Base-by-base conservation (phyloP, 1,140 invertebrate genomes). In the Zaprionus ornatus region DNA sequence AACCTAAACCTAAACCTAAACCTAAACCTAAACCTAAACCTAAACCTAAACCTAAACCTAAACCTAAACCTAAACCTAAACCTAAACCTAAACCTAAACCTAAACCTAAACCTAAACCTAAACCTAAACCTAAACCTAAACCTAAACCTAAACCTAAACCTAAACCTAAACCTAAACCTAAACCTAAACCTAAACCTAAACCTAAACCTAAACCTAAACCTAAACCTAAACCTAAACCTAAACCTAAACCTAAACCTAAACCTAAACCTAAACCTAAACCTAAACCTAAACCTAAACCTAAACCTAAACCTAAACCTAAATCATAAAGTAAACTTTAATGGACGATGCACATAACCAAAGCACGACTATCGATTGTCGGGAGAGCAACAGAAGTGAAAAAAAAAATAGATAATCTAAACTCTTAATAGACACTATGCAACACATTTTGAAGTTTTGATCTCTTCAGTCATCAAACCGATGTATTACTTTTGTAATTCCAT, bases 321-420 rank as follows among this genome's bases (percentile, higher is more conserved):
- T 7, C 3, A n/a, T n/a, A n/a, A n/a, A n/a, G n/a, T 21, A 15
- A 17, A 17, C 29, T 13, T 21, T 17, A 45, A 45, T 45, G 40
- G 40, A n/a, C 2, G 40, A 45, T 45, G 40, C 40, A 45, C 40
- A 45, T 45, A 50, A 50, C 19, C 45, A 50, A 50, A 50, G 45
- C 19, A 10, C 45, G 45, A 21, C 19, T 23, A 23, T 50, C 45
- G 45, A 50, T 13, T 50, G 19, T 50, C 45, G 19, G 2, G 9
- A 50, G 10, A 45, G 40, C 40, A 45, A 45, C n/a, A 45, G 19
- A 45, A 6, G 40, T 45, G 9, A 42, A 42, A 42, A 9, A 7
- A 40, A n/a, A 40, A 40, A n/a, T 45, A 45, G 40, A 7, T 17
- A n/a, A 17, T 9, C n/a, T 17, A 45, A 45, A 50, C 19, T 12